Conservation (phyloP, 2,888 invertebrate genomes). For the Caenorhabditis drosophilae region DNA sequence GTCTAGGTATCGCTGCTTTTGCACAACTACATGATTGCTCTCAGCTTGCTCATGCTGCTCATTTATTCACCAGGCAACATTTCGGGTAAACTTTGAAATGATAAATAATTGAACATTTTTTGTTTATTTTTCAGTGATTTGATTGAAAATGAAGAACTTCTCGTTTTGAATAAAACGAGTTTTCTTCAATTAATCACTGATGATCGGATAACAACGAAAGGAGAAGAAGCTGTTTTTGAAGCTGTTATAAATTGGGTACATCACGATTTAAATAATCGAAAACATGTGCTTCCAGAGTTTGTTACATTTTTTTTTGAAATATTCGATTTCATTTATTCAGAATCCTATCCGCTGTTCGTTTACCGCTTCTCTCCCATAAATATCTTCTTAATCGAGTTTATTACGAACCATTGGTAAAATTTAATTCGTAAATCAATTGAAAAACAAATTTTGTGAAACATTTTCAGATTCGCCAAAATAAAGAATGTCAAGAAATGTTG, state of each 20-base stretch:
- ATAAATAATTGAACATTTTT: slow-evolving; percentile 5
- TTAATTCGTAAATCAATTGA: not conserved
- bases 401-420: slow-evolving; percentile 84
- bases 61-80: slow-evolving; percentile 97
- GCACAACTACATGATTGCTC: slow-evolving; percentile 98
- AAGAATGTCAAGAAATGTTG: slow-evolving; percentile 10
- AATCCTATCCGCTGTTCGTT: slow-evolving; percentile 92
- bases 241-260: slow-evolving; percentile 99
- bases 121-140: slow-evolving; percentile 36
- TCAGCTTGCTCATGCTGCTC: slow-evolving; percentile 90
- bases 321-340: slow-evolving; percentile 81
- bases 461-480: slow-evolving; percentile 8
- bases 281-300: too few relatives aligned
- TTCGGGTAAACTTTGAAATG: slow-evolving; percentile 76
- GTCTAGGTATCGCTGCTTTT: slow-evolving; percentile 94
- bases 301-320: too few relatives aligned
- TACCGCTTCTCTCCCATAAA: slow-evolving; percentile 75
- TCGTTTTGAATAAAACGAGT: slow-evolving; percentile 24
- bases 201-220: slow-evolving; percentile 71
- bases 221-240: slow-evolving; percentile 84
- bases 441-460: not conserved
- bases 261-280: slow-evolving; percentile 88
- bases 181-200: slow-evolving; percentile 36
- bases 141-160: slow-evolving; percentile 32
- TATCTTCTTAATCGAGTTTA: slow-evolving; percentile 98